A percentile compares a stretch with the other conserved stretches of the same genome.
Evolutionary conservation across 2,888 invertebrate species (phyloP).

Genomic region (Dendrolimus pini): DNA sequence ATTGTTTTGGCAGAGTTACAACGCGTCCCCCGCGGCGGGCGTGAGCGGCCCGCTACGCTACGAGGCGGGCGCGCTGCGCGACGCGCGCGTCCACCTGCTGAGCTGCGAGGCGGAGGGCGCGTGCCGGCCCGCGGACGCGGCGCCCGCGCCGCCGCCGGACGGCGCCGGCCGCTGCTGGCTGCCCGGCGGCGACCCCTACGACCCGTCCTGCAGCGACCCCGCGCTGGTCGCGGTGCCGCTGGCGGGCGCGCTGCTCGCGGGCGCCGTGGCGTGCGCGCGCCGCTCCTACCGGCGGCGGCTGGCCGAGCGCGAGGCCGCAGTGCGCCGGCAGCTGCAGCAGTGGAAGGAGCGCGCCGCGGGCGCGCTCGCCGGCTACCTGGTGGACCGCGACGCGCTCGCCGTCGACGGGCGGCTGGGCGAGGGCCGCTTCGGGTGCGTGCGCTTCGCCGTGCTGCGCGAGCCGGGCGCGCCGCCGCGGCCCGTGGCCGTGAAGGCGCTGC

Average conservation of each 20-base stretch:
- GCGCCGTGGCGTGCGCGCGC: slow-evolving; percentile 15
- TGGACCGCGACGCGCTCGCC: slow-evolving; percentile 26
- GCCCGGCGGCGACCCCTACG: slow-evolving; percentile 48
- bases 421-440: slow-evolving; percentile 47
- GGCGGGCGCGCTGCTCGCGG: slow-evolving; percentile 4
- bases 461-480: slow-evolving; percentile 54
- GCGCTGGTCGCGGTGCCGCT: slow-evolving; percentile 56
- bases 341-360: slow-evolving; percentile 19
- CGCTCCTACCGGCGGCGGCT: slow-evolving; percentile 19
- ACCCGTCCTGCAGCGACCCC: slow-evolving; percentile 79
- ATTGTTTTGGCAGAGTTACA: not conserved
- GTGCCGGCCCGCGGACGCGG: not conserved
- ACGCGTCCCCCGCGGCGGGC: not conserved
- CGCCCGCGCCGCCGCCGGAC: slow-evolving; percentile 12
- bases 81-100: slow-evolving; percentile 1
- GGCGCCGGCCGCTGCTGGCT: slow-evolving; percentile 12
- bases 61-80: not conserved
- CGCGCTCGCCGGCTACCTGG: slow-evolving; percentile 21
- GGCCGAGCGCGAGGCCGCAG: slow-evolving; percentile 31
- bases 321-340: slow-evolving; percentile 14
- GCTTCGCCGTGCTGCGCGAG: slow-evolving; percentile 31
- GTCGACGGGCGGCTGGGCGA: slow-evolving; percentile 37
- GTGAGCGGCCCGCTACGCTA: slow-evolving; percentile 1
- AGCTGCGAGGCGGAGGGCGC: not conserved
- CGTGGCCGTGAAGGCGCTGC: slow-evolving; percentile 90